Conservation (phyloP, 2,888 invertebrate species). For the Yponomeuta sedellus region DNA sequence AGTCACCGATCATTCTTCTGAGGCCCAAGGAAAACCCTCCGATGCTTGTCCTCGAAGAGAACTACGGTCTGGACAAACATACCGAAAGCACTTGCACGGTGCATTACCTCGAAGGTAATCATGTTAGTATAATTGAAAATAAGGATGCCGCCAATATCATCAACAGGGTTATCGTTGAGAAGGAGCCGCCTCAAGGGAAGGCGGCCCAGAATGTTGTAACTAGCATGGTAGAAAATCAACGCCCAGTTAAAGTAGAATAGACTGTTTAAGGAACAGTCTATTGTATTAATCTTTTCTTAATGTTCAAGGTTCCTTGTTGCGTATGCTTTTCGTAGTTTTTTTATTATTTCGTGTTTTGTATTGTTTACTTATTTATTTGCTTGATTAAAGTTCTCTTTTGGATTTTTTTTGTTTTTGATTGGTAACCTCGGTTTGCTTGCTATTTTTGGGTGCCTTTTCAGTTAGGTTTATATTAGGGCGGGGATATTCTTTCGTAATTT, state of each 20-base stretch:
- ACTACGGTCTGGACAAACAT: slow-evolving; percentile 79
- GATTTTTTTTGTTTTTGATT: neutral
- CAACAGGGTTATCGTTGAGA: slow-evolving; percentile 61
- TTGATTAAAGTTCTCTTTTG: slow-evolving; percentile 7
- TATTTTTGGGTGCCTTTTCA: neutral
- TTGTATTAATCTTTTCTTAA: neutral
- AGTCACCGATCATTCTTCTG: slow-evolving; percentile 77
- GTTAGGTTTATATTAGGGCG: neutral
- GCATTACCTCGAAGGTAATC: slow-evolving; percentile 83
- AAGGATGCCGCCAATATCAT: slow-evolving; percentile 79
- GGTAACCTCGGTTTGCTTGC: neutral
- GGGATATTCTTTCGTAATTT: neutral
- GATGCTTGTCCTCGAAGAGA: slow-evolving; percentile 73
- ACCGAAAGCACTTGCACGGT: slow-evolving; percentile 76
- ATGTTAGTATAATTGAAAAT: slow-evolving; percentile 81
- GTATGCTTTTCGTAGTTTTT: slow-evolving; percentile 4
- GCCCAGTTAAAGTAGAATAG: slow-evolving; percentile 34
- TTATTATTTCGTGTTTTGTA: neutral
- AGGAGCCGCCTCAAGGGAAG: slow-evolving; percentile 40
- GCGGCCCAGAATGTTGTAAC: slow-evolving; percentile 46
- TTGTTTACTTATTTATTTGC: slow-evolving; percentile 7
- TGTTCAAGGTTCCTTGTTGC: neutral
- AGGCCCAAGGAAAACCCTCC: slow-evolving; percentile 78
- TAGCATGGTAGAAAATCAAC: slow-evolving; percentile 53
- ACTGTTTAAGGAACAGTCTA: too few species aligned